Evolutionary conservation across 1,140 invertebrate genomes (phyloP), one percentile per base, ranked within the genome.

Genomic region (Nasonia giraulti): DNA sequence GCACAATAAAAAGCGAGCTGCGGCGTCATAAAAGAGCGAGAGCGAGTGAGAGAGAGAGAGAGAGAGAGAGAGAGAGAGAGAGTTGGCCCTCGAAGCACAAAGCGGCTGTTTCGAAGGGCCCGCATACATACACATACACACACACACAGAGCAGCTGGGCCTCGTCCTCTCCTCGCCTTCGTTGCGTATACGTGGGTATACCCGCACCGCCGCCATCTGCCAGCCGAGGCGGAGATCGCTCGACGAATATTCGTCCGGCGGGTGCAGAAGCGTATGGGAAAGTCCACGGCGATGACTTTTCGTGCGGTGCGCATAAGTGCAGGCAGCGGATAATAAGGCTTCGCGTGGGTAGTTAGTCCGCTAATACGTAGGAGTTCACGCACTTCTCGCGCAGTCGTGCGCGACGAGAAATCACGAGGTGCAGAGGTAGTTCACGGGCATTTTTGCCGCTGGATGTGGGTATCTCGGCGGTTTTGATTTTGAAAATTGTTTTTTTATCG

Each of bases 191-290:
- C 8, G 8, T 44, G 8, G 40, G 6, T 44, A 44, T 44, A 44
- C 6, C 6, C 55, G 55, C 55, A 62, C 55, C 17, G 55, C 55
- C 55, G 55, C 55, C 20, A 62, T 62, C 55, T 62, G 55, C 55
- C 55, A 62, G 50, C 17, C 5, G 50, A 55, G 14, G 7, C 55
- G 33, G 5, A 20, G 55, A 55, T 20, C 6, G 55, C 55, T 62
- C 55, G 55, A 62, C 55, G 6, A 62, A 62, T 62, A 62, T 62
- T 62, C 40, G 40, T 62, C 55, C 17, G 55, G 20, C 37, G 62
- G 78, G 78, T 23, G 68, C 27, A 27, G 27, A 27, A 69, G 33
- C 31, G 31, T 80, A 14, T 80, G 78, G 47, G 78, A 80, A 80
- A 62, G 55, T 20, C 55, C n/a, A 37, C 33, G 55, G 5, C 55